These are phyloP conservation scores for Bembecia ichneumoniformis DNA, from an alignment of 2,888 invertebrate species.

Conservation along the genomic window DNA sequence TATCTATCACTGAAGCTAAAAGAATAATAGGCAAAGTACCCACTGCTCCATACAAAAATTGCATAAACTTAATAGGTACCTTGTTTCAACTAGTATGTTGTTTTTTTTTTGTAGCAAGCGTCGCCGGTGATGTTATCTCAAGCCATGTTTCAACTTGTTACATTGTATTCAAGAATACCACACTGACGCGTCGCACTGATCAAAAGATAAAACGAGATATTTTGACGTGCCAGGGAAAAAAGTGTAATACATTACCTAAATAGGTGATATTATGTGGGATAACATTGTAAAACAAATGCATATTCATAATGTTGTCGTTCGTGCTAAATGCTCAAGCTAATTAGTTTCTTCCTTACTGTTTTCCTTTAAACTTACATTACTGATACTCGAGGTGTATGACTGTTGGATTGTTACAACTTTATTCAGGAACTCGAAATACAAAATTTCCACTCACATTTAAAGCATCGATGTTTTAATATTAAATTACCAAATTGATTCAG, in stretches of 20 bases:
- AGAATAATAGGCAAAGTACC: too few species aligned
- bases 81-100: constrained; percentile 25
- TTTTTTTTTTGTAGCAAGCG: constrained; percentile 20
- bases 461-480: too few species aligned
- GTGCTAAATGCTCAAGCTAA: not conserved
- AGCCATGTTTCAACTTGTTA: constrained; percentile 30
- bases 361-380: too few species aligned
- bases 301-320: not conserved
- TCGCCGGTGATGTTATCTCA: constrained; percentile 30
- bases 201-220: constrained; percentile 42
- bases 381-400: too few species aligned
- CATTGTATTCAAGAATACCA: constrained; percentile 32
- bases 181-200: constrained; percentile 41
- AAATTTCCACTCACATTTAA: too few species aligned
- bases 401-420: too few species aligned
- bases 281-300: not conserved
- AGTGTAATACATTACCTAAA: not conserved
- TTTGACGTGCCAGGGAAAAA: constrained; percentile 41
- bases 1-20: too few species aligned
- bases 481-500: too few species aligned
- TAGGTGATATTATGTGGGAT: not conserved
- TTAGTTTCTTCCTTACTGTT: not conserved
- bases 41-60: not conserved
- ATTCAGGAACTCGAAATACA: too few species aligned
- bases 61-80: constrained; percentile 4